Conservation (phyloP, 2,113 vertebrate species). For the Cheilinus undulatus region DNA sequence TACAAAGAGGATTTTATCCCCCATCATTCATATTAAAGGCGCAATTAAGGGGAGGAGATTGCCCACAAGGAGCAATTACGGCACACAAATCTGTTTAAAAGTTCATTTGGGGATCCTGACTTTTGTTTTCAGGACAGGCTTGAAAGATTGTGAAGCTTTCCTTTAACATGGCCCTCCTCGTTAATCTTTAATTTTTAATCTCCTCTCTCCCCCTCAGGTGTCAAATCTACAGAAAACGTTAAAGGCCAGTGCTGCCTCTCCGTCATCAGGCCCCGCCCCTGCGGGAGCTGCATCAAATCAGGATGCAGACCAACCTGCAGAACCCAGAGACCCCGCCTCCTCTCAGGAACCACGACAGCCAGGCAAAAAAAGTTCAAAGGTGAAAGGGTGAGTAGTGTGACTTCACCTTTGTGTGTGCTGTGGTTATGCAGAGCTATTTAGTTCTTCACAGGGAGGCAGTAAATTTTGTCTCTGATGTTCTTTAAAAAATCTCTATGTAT, state of each 20-base stretch:
- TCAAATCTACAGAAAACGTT: constrained; percentile 97
- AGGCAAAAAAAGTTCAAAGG: constrained; percentile 97
- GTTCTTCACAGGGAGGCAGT: background rate
- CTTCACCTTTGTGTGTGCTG: background rate
- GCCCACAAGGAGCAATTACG: background rate
- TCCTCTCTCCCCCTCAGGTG: constrained; percentile 81
- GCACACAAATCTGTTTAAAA: background rate
- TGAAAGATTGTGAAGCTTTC: background rate
- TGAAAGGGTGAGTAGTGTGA: constrained; percentile 91
- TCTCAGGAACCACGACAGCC: constrained; percentile 95
- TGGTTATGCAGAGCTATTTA: too few relatives aligned
- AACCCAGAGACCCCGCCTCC: constrained; percentile 88
- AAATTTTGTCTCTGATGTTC: background rate
- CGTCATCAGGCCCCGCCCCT: constrained; percentile 86
- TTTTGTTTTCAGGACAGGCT: background rate
- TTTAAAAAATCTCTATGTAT: constrained; percentile 8
- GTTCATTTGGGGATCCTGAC: background rate
- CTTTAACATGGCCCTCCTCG: background rate
- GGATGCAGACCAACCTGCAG: constrained; percentile 85
- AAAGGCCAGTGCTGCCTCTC: constrained; percentile 90
- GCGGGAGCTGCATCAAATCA: constrained; percentile 91
- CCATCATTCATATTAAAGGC: background rate
- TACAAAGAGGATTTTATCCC: background rate
- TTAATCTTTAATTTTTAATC: background rate
- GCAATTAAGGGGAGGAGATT: background rate